Conservation (phyloP, 2,888 invertebrate genomes). For the Idaea biselata region DNA sequence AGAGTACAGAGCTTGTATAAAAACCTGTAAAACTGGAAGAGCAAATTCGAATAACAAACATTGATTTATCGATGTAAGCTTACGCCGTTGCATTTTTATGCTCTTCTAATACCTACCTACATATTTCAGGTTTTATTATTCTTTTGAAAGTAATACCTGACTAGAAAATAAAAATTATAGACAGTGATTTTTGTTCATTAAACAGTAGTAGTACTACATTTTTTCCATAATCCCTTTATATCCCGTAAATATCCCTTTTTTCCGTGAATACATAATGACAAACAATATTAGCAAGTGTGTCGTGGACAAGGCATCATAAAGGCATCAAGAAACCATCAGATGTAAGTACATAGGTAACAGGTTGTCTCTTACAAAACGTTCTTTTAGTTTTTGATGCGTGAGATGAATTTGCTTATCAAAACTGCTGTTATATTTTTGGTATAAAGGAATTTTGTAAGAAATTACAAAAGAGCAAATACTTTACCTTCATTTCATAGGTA, state of each 20-base stretch:
- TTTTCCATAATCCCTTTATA: background rate
- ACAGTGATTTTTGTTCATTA: background rate
- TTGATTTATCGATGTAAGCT: too few species aligned
- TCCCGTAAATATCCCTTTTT: background rate
- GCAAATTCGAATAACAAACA: background rate
- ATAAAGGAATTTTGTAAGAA: too few species aligned
- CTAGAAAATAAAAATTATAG: too few species aligned
- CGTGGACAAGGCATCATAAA: constrained; percentile 72
- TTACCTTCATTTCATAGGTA: too few species aligned
- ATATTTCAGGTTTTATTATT: too few species aligned
- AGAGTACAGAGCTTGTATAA: background rate
- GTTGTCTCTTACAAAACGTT: constrained; percentile 51
- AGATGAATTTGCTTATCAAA: constrained; percentile 25
- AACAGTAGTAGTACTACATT: background rate
- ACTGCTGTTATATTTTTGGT: constrained; percentile 17
- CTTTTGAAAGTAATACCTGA: too few species aligned
- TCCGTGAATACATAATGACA: constrained; percentile 30
- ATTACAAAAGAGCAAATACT: too few species aligned
- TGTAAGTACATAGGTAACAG: constrained; percentile 48
- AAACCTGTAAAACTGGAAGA: background rate
- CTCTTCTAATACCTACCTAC: constrained; percentile 7
- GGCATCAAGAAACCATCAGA: constrained; percentile 76
- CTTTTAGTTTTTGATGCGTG: constrained; percentile 42
- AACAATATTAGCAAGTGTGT: constrained; percentile 54
- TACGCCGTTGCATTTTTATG: background rate